Evolutionary conservation across 2,113 vertebrate genomes (phyloP).

Genomic region (Taurulus bubalis): DNA sequence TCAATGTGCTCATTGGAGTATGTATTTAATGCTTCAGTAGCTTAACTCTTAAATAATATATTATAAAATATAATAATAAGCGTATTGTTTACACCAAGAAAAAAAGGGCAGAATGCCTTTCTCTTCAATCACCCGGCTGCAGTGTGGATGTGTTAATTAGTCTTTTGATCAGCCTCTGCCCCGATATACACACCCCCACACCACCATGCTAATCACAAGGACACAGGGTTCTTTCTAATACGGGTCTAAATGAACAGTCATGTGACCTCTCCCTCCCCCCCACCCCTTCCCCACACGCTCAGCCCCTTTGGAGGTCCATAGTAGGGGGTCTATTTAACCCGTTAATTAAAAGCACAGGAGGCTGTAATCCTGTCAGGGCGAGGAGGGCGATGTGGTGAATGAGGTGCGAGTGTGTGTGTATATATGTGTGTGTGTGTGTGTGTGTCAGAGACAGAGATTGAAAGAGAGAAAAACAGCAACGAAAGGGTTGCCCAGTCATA

Average conservation of each 20-base stretch:
- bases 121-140: slow-evolving; percentile 20
- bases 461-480: background rate
- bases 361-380: slow-evolving; percentile 81
- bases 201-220: slow-evolving; percentile 58
- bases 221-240: slow-evolving; percentile 69
- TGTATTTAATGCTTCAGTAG: background rate
- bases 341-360: slow-evolving; percentile 81
- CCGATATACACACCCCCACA: slow-evolving; percentile 4
- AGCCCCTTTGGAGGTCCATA: slow-evolving; percentile 56
- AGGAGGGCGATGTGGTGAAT: slow-evolving; percentile 47
- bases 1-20: background rate
- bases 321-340: slow-evolving; percentile 82
- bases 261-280: slow-evolving; percentile 50
- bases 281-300: slow-evolving; percentile 32
- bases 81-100: background rate
- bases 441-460: background rate
- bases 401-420: slow-evolving; percentile 31
- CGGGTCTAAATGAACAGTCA: slow-evolving; percentile 70
- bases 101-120: background rate
- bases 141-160: slow-evolving; percentile 59
- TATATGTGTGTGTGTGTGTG: background rate
- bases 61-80: background rate
- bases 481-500: slow-evolving; percentile 37
- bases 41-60: background rate
- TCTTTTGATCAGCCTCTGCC: slow-evolving; percentile 52